A percentile compares a stretch with the other conserved stretches of the same genome.
Conservation (phyloP, 2,113 vertebrate species). For the Cinclus mexicanus region DNA sequence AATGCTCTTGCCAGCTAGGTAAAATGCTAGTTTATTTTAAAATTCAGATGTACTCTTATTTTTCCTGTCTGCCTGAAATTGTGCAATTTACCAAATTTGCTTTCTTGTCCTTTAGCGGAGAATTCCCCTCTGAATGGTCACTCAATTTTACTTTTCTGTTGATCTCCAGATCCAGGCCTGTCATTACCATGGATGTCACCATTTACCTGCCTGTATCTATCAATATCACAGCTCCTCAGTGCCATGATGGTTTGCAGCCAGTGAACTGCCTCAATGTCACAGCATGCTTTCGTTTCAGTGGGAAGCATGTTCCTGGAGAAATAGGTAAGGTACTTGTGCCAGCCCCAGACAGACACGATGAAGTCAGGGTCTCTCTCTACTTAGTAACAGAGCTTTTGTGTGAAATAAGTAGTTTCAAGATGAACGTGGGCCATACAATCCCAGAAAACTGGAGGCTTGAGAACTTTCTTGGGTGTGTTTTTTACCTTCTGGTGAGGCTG, state of each 20-base stretch:
- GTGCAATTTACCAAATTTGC: background rate
- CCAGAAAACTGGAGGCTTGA: background rate
- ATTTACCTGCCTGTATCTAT: slow-evolving; percentile 90
- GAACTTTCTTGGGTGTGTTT: background rate
- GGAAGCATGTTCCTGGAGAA: slow-evolving; percentile 87
- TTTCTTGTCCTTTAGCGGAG: background rate
- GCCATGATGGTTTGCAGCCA: slow-evolving; percentile 87
- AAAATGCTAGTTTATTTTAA: background rate
- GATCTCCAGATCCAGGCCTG: slow-evolving; percentile 83
- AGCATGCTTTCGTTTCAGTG: slow-evolving; percentile 85
- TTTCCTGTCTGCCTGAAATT: background rate
- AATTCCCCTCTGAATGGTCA: background rate
- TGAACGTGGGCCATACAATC: background rate
- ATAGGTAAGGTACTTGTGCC: slow-evolving; percentile 82
- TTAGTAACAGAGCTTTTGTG: background rate
- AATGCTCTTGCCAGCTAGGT: background rate
- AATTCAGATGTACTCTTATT: background rate
- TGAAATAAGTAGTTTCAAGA: background rate
- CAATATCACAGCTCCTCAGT: slow-evolving; percentile 94
- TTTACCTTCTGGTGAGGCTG: background rate
- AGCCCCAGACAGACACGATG: background rate
- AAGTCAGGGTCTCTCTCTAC: background rate
- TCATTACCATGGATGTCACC: slow-evolving; percentile 87
- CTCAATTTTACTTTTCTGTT: background rate
- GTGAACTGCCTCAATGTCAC: slow-evolving; percentile 90